Conservation (phyloP, 1,140 invertebrate species). For the Protaetia brevitarsis region DNA sequence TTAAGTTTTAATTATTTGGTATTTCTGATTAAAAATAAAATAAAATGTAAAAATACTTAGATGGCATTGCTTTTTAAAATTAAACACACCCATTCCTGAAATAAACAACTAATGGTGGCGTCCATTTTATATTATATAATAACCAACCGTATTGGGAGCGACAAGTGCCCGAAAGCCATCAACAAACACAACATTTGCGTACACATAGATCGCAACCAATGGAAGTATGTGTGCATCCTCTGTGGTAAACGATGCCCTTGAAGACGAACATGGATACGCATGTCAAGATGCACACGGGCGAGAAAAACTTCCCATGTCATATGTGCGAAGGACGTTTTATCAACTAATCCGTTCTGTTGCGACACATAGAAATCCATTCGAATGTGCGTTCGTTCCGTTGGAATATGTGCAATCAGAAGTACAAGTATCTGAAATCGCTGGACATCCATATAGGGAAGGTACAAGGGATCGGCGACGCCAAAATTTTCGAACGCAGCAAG, state of each 20-base stretch:
- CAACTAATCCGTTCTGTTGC: conserved; percentile 30
- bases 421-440: conserved; percentile 38
- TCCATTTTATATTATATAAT: too few species aligned
- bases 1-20: too few species aligned
- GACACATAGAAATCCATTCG: conserved; percentile 38
- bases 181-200: conserved; percentile 43
- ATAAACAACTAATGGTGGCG: too few species aligned
- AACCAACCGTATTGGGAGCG: too few species aligned
- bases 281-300: conserved; percentile 43
- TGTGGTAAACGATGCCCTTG: conserved; percentile 35
- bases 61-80: too few species aligned
- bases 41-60: too few species aligned
- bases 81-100: too few species aligned
- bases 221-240: conserved; percentile 37
- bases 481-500: conserved; percentile 31
- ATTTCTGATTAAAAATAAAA: too few species aligned
- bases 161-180: conserved; percentile 38
- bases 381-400: conserved; percentile 35
- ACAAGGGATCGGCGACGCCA: conserved; percentile 35
- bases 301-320: conserved; percentile 43
- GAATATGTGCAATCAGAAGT: conserved; percentile 30
- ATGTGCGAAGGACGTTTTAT: conserved; percentile 40
- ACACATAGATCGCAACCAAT: conserved; percentile 34
- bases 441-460: conserved; percentile 36
- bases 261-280: conserved; percentile 41